These are phyloP conservation scores for Andinoacara biseriatus DNA, from an alignment of 2,113 vertebrate species.

Conservation along the genomic window DNA sequence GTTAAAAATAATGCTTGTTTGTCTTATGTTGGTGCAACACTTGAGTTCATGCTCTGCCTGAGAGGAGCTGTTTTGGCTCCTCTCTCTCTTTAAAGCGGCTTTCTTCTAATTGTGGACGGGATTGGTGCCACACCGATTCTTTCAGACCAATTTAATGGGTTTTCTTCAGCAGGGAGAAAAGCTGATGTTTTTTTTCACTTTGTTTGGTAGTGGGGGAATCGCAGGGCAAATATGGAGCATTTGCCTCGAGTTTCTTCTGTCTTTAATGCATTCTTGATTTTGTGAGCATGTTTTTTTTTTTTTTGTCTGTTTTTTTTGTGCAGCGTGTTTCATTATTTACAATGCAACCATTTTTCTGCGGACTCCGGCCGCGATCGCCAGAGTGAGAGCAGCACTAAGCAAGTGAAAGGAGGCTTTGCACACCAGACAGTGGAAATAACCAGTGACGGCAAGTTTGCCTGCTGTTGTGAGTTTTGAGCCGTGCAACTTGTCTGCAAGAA, in stretches of 20 bases:
- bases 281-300: neutral
- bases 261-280: neutral
- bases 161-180: too few species aligned
- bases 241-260: neutral
- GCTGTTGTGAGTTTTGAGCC: too few species aligned
- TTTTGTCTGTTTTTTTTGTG: neutral
- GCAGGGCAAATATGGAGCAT: neutral
- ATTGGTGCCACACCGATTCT: too few species aligned
- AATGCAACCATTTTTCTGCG: neutral
- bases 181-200: too few species aligned
- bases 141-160: too few species aligned
- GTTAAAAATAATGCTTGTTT: rapidly evolving
- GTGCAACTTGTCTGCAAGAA: too few species aligned
- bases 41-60: neutral
- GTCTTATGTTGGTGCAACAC: neutral
- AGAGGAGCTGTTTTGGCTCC: neutral
- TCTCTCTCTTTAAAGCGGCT: neutral
- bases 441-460: too few species aligned
- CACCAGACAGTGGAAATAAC: too few species aligned
- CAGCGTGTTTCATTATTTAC: neutral
- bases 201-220: too few species aligned
- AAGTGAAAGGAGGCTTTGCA: too few species aligned
- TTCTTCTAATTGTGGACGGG: neutral
- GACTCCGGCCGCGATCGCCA: too few species aligned
- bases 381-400: too few species aligned